phyloP scores from a whole-genome alignment of 2,797 vertebrate species.

The Lepus townsendii region DNA sequence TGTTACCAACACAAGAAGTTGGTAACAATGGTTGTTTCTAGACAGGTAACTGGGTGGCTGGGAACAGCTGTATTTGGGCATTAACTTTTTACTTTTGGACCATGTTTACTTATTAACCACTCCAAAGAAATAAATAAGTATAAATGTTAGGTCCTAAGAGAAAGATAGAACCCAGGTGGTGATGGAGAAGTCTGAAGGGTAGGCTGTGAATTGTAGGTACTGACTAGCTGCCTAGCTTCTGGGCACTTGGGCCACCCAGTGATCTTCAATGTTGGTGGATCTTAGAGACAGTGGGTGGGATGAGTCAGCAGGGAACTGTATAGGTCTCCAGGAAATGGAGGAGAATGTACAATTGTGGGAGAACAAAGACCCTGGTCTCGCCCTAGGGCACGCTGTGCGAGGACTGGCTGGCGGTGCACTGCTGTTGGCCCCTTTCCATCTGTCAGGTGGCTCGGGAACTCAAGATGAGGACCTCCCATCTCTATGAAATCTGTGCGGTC shows the following conservation, averaged over 20 bases:
- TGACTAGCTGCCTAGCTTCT: fast-evolving
- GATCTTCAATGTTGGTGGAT: background rate
- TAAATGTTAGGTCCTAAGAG: constrained; percentile 2
- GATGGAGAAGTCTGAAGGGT: background rate
- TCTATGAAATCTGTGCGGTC: constrained; percentile 89
- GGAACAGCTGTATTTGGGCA: background rate
- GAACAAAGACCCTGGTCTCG: background rate
- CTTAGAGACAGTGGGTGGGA: background rate
- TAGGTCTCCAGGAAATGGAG: no score
- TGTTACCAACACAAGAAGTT: background rate
- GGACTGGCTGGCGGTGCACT: constrained; percentile 89
- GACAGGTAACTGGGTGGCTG: background rate
- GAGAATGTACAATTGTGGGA: background rate
- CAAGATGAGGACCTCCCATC: constrained; percentile 90
- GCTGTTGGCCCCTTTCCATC: constrained; percentile 92
- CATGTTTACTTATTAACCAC: background rate
- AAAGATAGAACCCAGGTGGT: background rate
- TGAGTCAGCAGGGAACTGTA: background rate
- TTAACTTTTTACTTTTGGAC: constrained; percentile 42
- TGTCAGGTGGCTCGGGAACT: constrained; percentile 93
- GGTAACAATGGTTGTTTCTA: background rate
- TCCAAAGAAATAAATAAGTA: constrained; percentile 15
- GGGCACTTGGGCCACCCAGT: background rate
- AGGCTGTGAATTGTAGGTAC: background rate
- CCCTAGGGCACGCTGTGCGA: constrained; percentile 90